Evolutionary conservation across 2,113 vertebrate species (phyloP).

Genomic region (Oceanites oceanicus): DNA sequence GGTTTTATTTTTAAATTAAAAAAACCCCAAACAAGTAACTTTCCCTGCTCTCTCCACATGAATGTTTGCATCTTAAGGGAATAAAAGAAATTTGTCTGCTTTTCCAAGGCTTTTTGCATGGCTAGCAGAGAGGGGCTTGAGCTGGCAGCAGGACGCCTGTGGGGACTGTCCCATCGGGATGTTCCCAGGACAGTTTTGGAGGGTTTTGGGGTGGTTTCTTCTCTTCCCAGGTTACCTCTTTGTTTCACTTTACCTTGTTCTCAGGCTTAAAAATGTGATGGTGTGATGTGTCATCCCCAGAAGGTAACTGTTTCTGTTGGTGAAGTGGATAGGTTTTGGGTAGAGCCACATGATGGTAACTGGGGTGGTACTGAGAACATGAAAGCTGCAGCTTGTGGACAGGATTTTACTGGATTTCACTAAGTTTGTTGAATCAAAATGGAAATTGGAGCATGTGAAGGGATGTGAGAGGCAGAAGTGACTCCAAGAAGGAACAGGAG

Average conservation of each 20-base stretch:
- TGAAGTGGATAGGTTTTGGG: background rate
- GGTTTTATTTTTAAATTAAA: background rate
- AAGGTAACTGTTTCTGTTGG: background rate
- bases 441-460: background rate
- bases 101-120: background rate
- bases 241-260: background rate
- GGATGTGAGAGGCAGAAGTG: rapidly evolving
- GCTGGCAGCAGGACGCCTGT: rapidly evolving
- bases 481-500: background rate
- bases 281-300: background rate
- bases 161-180: rapidly evolving
- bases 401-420: background rate
- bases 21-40: background rate
- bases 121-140: background rate
- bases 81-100: background rate
- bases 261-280: background rate
- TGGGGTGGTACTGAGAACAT: background rate
- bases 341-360: background rate
- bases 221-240: background rate
- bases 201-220: background rate
- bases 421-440: conserved; percentile 5
- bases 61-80: background rate
- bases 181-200: background rate
- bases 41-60: background rate
- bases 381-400: background rate